These are phyloP conservation scores for Tautogolabrus adspersus DNA, from an alignment of 2,113 vertebrate species.

Conservation along the genomic window DNA sequence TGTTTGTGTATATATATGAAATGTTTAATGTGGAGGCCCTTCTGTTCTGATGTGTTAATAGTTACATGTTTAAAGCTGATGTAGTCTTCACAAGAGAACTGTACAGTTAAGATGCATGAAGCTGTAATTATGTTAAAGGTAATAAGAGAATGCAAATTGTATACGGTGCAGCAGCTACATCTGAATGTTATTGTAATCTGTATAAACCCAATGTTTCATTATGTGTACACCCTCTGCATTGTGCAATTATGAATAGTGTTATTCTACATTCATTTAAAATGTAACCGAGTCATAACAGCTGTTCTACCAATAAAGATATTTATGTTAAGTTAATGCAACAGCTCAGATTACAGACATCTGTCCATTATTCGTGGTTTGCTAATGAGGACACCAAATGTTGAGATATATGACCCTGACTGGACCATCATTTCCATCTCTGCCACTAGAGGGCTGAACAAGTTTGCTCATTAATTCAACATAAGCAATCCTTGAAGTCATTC, in stretches of 20 bases:
- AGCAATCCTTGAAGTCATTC: not conserved
- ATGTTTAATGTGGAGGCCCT: not conserved
- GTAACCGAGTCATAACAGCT: constrained; percentile 21
- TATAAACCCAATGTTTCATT: not conserved
- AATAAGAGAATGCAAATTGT: not conserved
- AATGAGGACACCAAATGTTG: too few relatives aligned
- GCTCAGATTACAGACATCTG: constrained; percentile 7
- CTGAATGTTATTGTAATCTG: constrained; percentile 13
- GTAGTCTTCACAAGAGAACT: not conserved
- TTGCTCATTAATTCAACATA: not conserved
- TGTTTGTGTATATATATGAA: not conserved
- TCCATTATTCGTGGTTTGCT: constrained; percentile 14
- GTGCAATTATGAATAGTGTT: constrained; percentile 6
- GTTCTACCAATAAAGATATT: constrained; percentile 43
- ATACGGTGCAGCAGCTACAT: constrained; percentile 1
- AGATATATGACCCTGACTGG: too few relatives aligned
- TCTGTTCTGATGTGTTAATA: not conserved
- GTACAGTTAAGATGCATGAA: not conserved
- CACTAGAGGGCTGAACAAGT: constrained; percentile 4
- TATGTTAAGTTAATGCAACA: constrained; percentile 2
- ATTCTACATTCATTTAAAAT: constrained; percentile 7
- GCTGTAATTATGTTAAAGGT: not conserved
- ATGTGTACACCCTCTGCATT: not conserved
- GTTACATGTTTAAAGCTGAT: not conserved
- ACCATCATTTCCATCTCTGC: not conserved